Evolutionary conservation across 2,113 vertebrate genomes (phyloP), one percentile per base, ranked within the genome.

Genomic region (Nettapus auritus): DNA sequence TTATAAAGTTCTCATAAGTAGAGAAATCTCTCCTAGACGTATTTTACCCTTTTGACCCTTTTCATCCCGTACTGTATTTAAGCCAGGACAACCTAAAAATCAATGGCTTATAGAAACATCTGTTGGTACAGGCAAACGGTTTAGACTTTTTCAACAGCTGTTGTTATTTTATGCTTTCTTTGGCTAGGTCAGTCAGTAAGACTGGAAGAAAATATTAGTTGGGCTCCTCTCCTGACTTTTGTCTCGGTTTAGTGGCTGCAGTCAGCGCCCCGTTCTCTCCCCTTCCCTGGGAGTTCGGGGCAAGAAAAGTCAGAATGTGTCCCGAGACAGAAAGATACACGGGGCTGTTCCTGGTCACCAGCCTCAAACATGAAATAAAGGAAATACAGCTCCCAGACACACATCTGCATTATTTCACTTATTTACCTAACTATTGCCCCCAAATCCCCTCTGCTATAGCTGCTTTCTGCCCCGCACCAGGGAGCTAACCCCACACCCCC

Each of bases 71-170:
- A 48, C 13, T 23, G 17, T 68, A 67, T 86, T 82, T 56, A 76
- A 68, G 68, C 36, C 67, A 34, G 15, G 62, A 64, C 26, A 48
- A 88, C 28, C n/a, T 52, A 86, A 91, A 93, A 82, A 56, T 60
- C 46, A 57, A 59, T 64, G 64, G 38, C 44, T 71, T 82, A 85
- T 28, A 64, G 23, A 79, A 95, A 93, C 80, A 94, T 95, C 90
- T 93, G 88, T 74, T 70, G 13, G 67, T 69, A 81, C 20, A 90
- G 53, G 28, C 31, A 67, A 50, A 86, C 4, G 9, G 76, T 66
- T 21, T 42, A 66, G 44, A 59, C 52, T 71, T 86, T 59, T 91
- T 73, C 80, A 94, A 93, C 56, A 97, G 96, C 83, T 96, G 90
- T n/a, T 88, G 67, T 66, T 67, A 77, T 83, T 84, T 91, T 68